Evolutionary conservation across 2,113 vertebrate species (phyloP), one percentile per base, ranked within the genome.

Genomic region (Bujurquina vittata): DNA sequence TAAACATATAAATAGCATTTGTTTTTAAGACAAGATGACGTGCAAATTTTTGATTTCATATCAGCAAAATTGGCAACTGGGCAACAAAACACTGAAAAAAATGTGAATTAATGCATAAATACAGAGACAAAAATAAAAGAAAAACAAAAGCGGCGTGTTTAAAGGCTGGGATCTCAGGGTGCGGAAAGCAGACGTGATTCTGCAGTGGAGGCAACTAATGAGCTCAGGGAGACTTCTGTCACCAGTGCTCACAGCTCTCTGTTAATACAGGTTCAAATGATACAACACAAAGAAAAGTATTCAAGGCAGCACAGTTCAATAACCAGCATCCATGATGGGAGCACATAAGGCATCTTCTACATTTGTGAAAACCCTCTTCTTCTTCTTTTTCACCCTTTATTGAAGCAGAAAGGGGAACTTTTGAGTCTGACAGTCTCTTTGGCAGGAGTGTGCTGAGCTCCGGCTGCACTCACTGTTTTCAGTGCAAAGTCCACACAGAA

Each of bases 1-100:
- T 0, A 46, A 49, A 43, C 11, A 69, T 10, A 29, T 49, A 29
- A 29, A 69, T 29, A 10, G 18, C 18, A 29, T 49, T 49, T 12
- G 29, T 49, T 12, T 37, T 9, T 9, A 37, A 26, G 5, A 1
- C 0, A 2, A 5, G 29, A 49, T 69, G 40, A 46, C 6, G 29
- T 69, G 63, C 14, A 29, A 46, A 46, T 26, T 67, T 65, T 46
- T 18, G 18, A 46, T 67, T 65, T 65, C 7, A 43, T 65, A 65
- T 46, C 7, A 46, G 63, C 0, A 46, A 40, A 23, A 67, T 12
- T 43, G 10, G 10, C 3, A 15, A 2, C 14, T 2, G 43, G 12
- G 43, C 12, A 65, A 65, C 12, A 65, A 67, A 67, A 26, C 29
- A 35, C 9, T 29, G 31, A 4, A 61, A 11, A 26, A 17, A 15